Evolutionary conservation across 2,888 invertebrate species (phyloP).

Genomic region (Cryptops parisi): DNA sequence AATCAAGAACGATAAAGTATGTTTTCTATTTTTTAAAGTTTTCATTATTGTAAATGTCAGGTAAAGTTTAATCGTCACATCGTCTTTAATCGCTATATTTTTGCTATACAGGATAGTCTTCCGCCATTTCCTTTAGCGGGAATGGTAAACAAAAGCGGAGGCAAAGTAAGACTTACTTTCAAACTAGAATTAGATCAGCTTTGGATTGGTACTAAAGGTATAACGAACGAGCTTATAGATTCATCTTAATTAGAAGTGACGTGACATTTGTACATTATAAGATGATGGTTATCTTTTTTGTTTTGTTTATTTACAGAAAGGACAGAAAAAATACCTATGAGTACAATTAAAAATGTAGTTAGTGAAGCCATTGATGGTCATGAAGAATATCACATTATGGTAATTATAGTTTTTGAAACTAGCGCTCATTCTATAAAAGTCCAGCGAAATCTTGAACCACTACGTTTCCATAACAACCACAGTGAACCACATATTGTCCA

Average conservation of each 20-base stretch:
- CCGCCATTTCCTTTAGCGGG: constrained; percentile 69
- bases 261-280: too few relatives aligned
- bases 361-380: constrained; percentile 73
- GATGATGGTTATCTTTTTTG: neutral
- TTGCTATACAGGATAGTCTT: constrained; percentile 55
- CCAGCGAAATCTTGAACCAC: too few relatives aligned
- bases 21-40: too few relatives aligned
- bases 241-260: neutral
- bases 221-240: constrained; percentile 1
- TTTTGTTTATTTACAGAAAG: constrained; percentile 42
- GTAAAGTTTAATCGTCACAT: too few relatives aligned
- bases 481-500: too few relatives aligned
- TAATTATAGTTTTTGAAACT: too few relatives aligned
- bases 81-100: neutral
- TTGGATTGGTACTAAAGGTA: constrained; percentile 69
- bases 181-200: constrained; percentile 66
- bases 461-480: too few relatives aligned
- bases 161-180: constrained; percentile 79
- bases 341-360: constrained; percentile 64
- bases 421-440: too few relatives aligned
- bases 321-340: constrained; percentile 82
- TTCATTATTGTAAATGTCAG: too few relatives aligned
- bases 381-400: constrained; percentile 83
- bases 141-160: constrained; percentile 79
- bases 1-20: constrained; percentile 58